Evolutionary conservation across 23 tunicate species (phyloP), one percentile per base, ranked within the genome.

Genomic region (Oikopleura vanhoeffeni): DNA sequence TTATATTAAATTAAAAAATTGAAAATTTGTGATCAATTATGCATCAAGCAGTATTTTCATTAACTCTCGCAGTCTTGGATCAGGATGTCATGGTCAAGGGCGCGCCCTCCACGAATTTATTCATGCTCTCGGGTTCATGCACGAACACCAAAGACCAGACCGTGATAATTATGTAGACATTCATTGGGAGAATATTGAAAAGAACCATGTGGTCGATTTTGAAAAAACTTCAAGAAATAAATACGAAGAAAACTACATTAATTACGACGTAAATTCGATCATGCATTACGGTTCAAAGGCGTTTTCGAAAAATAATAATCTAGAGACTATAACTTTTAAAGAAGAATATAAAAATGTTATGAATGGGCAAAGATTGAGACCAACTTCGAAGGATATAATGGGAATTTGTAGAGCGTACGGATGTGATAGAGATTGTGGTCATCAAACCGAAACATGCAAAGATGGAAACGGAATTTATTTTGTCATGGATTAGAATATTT

Each of bases 101-200:
- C 79, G 79, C 27, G 27, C 79, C 34, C 79, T 71, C 32, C 79
- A 71, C 38, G 79, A 71, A 32, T 71, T 71, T 38, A 13, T 71
- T 38, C 79, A 71, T 38, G 79, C 79, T 33, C 79, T 71, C 35
- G 79, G 79, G 2, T 71, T 71, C 35, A 18, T 71, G 34, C 79
- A 71, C 38, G 79, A 71, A 38, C 79, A 71, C 32, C 79, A 71
- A 30, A 33, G 79, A 71, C 79, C 79, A 3, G 79, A 71, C 32
- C 79, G 79, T 18, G 79, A 71, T 38, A 32, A 71, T 2, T 71
- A 13, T 30, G 79, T 71, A 3, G 38, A 71, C 79, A 71, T 71
- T 30, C 79, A 71, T 30, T 71, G 79, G 79, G 79, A 71, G 32
- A 71, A 71, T 30, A 71, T 71, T 30, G 3, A 2, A 28, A 32